These are phyloP conservation scores for Lepilemur septentrionalis DNA, from an alignment of 2,797 vertebrate genomes.

Conservation along the genomic window DNA sequence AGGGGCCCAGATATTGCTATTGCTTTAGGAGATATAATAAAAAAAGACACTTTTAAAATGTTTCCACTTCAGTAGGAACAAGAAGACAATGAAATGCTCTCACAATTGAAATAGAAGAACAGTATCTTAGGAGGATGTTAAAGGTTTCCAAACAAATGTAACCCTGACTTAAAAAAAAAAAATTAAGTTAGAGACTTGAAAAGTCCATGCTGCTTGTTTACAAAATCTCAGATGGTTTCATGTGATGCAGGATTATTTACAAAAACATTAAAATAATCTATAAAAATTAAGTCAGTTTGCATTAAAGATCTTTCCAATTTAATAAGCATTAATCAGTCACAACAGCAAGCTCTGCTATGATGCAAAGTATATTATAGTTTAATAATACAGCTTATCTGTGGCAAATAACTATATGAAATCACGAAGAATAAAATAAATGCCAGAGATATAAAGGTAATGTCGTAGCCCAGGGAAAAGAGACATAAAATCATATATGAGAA, in stretches of 20 bases:
- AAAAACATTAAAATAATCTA: background rate
- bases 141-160: background rate
- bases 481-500: background rate
- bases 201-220: background rate
- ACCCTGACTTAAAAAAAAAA: background rate
- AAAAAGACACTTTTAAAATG: slow-evolving; percentile 33
- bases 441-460: background rate
- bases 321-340: background rate
- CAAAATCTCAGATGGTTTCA: background rate
- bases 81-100: background rate
- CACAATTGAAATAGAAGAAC: background rate
- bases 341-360: background rate
- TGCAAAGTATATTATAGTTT: background rate
- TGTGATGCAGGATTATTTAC: background rate
- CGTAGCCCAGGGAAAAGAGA: background rate
- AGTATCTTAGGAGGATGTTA: background rate
- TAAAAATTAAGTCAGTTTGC: background rate
- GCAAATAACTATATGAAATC: background rate
- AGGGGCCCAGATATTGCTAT: slow-evolving; percentile 30
- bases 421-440: background rate
- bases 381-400: background rate
- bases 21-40: slow-evolving; percentile 22
- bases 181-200: background rate
- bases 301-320: background rate
- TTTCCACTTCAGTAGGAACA: background rate